A percentile compares a stretch with the other conserved stretches of the same genome.
phyloP scores from a whole-genome alignment of 2,797 vertebrate genomes.

The Sciaenops ocellatus region DNA sequence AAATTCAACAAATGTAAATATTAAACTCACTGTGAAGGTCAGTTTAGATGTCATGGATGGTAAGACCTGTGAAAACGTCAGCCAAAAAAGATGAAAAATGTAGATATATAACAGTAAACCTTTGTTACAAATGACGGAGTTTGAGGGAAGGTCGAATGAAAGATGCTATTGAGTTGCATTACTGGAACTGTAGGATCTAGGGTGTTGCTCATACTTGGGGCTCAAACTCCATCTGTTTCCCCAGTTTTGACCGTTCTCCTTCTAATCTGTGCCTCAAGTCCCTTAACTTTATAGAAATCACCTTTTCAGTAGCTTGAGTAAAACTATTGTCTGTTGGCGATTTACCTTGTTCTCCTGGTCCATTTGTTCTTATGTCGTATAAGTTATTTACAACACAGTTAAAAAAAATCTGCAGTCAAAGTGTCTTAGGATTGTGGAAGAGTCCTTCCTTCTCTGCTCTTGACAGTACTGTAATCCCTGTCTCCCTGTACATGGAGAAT shows the following conservation, averaged over 20 bases:
- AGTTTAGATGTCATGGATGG: background rate
- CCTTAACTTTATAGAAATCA: background rate
- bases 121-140: background rate
- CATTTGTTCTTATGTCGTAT: background rate
- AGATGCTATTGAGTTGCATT: background rate
- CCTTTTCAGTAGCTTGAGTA: background rate
- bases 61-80: too few relatives aligned
- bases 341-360: background rate
- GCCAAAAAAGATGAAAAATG: too few relatives aligned
- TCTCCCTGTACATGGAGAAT: slow-evolving; percentile 3
- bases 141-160: background rate
- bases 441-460: too few relatives aligned
- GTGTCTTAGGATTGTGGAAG: slow-evolving; percentile 14
- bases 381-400: slow-evolving; percentile 33
- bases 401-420: slow-evolving; percentile 38
- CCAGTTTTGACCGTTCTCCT: background rate
- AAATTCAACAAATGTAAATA: background rate
- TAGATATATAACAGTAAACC: too few relatives aligned
- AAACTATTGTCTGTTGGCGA: slow-evolving; percentile 12
- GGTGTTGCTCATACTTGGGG: background rate
- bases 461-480: slow-evolving; percentile 1
- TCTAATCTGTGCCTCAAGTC: background rate
- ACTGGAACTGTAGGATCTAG: background rate
- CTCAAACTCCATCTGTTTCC: background rate
- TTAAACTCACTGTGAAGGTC: background rate